Base-by-base conservation (phyloP, 2,797 vertebrate species). In the Kryptopterus vitreolus region DNA sequence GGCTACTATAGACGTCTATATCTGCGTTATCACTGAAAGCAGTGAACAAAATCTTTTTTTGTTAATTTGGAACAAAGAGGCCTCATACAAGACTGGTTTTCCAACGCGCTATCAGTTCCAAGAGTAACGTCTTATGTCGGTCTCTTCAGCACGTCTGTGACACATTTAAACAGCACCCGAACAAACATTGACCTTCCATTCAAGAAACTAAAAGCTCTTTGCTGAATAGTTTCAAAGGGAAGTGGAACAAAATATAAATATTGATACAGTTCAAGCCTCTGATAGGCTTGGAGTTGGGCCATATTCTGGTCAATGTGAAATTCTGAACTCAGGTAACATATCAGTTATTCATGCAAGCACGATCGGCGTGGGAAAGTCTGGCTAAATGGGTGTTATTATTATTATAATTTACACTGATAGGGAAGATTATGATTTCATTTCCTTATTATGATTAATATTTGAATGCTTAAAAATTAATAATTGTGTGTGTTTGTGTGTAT, bases 101-200 rank as follows among this genome's bases (percentile, higher is more conserved):
- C 29, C 58, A 33, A 50, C 35, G 35, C 26, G 48, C 31, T 24
- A 59, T 76, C 38, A 80, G 48, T 50, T 66, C 38, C 57, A 59
- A n/a, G 38, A 81, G 22, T 70, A 33, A 38, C 55, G 15, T 78
- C 29, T 31, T 69, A 59, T 12, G 46, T 59, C 24, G 75, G 77
- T 77, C 75, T 73, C 62, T 82, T 82, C 26, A 59, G 81, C 82
- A 83, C 76, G 73, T 83, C 69, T 68, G 66, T 57, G 74, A 62
- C 75, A 79, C 75, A 70, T 80, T 82, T 79, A 81, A 76, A 81
- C 77, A 81, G 78, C 50, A 76, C 81, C 72, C 63, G 48, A 83
- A 71, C 80, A 85, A 86, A 87, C 80, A 82, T 75, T 82, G 75
- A 83, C 75, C 71, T 83, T 80, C 68, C 79, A 80, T 76, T 84